Conservation (phyloP, 2,113 vertebrate species). For the Rhabdornis inornatus region DNA sequence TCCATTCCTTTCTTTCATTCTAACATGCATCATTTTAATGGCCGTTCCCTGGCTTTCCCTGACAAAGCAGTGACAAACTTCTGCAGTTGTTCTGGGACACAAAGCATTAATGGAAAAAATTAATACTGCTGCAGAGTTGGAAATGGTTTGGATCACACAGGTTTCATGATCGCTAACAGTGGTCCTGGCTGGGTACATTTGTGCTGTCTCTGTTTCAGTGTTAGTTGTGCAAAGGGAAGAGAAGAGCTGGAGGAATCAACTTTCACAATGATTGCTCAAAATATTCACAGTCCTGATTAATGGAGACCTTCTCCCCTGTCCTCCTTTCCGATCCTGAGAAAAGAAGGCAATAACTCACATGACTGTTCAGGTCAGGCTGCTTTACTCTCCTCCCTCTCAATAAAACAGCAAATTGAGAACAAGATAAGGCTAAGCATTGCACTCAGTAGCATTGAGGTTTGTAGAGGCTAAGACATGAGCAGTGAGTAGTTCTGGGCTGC, state of each 20-base stretch:
- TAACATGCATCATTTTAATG: accelerated
- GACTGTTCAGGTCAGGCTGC: not conserved
- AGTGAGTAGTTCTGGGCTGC: not conserved
- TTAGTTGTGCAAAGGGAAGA: not conserved
- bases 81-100: not conserved
- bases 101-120: not conserved
- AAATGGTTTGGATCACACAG: not conserved
- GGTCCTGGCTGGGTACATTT: not conserved
- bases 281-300: not conserved
- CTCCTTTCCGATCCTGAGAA: not conserved
- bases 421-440: not conserved
- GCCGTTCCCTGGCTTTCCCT: not conserved
- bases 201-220: not conserved
- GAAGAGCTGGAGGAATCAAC: not conserved
- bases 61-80: not conserved
- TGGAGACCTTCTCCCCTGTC: not conserved
- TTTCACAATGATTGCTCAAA: not conserved
- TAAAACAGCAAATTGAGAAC: not conserved
- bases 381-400: not conserved
- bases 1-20: not conserved
- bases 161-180: not conserved
- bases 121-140: not conserved
- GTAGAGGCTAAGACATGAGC: not conserved
- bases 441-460: not conserved
- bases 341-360: not conserved